These are phyloP conservation scores for Eclectus roratus DNA, from an alignment of 2,113 vertebrate species.

Conservation along the genomic window DNA sequence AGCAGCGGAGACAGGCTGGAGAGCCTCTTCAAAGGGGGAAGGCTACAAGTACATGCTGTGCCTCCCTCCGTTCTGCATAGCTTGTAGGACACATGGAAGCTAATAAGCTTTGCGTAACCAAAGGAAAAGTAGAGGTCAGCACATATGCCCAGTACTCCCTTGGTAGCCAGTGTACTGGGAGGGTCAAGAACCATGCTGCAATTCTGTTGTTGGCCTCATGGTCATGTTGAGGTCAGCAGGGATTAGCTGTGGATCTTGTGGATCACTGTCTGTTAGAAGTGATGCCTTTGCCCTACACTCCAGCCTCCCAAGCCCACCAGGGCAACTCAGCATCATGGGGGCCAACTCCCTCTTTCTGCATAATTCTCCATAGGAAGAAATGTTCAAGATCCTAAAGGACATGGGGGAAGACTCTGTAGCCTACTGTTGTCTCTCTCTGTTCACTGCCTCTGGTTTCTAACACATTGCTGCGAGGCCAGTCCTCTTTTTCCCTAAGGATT, in stretches of 20 bases:
- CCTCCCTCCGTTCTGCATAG: background rate
- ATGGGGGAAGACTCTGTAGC: background rate
- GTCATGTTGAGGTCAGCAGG: background rate
- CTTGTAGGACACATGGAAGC: background rate
- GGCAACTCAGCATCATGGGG: background rate
- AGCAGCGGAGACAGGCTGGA: background rate
- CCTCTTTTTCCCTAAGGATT: background rate
- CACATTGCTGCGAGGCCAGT: background rate
- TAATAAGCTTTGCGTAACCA: background rate
- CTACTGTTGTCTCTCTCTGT: background rate
- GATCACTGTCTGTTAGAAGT: background rate
- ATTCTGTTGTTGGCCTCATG: background rate
- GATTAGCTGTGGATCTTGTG: background rate
- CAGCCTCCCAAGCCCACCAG: background rate
- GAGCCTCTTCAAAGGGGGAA: background rate
- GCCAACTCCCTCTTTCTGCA: background rate
- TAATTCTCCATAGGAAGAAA: background rate
- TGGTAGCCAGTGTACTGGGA: background rate
- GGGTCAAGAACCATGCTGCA: background rate
- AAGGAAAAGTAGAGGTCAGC: background rate
- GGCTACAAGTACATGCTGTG: background rate
- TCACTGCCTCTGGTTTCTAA: background rate
- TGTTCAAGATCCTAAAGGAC: background rate
- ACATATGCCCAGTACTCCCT: background rate
- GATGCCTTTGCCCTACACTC: background rate